Evolutionary conservation across 1,140 invertebrate species (phyloP).

Genomic region (Amyelois transitella): DNA sequence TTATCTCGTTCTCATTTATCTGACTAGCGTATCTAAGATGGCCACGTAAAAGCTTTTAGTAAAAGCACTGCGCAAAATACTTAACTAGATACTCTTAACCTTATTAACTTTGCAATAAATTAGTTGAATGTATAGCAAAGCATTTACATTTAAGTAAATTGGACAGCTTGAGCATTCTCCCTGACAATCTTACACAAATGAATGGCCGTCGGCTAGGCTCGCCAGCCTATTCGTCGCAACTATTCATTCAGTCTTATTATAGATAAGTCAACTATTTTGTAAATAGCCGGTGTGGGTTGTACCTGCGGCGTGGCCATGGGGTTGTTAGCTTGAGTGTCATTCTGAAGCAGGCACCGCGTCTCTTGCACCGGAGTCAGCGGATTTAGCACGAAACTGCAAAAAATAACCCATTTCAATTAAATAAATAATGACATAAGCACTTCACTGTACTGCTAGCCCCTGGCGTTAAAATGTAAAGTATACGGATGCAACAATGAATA

Average conservation of each 20-base stretch:
- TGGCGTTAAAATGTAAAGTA: no score
- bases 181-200: constrained; percentile 1
- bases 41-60: no score
- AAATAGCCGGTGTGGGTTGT: constrained; percentile 10
- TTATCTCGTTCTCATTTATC: no score
- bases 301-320: constrained; percentile 85
- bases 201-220: background rate
- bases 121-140: background rate
- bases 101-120: background rate
- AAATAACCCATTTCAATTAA: background rate
- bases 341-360: constrained; percentile 93
- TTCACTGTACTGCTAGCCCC: no score
- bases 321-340: constrained; percentile 92
- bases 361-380: constrained; percentile 93
- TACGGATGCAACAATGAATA: no score
- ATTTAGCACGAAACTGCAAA: constrained; percentile 89
- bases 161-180: background rate
- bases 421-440: no score
- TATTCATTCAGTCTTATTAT: background rate
- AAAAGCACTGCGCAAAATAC: no score
- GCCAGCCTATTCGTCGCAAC: background rate
- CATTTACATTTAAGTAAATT: background rate
- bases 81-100: background rate
- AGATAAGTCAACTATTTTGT: background rate
- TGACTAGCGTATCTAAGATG: no score